These are phyloP conservation scores for Florisuga fusca DNA, from an alignment of 2,797 vertebrate species.

Conservation along the genomic window DNA sequence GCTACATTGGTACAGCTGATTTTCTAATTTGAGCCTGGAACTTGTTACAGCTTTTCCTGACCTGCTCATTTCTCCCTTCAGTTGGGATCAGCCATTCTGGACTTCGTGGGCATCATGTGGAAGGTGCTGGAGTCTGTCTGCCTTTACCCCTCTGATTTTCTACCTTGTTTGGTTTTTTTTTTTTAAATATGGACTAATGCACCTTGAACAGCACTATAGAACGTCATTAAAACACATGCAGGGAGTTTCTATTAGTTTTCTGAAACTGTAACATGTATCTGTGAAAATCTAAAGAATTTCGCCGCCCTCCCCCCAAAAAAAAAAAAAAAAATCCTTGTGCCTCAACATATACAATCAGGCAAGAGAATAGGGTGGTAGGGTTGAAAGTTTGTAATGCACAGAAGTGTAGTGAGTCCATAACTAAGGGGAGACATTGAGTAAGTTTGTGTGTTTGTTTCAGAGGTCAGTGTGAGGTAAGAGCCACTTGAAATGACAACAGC, in stretches of 20 bases:
- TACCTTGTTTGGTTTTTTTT: not conserved
- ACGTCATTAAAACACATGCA: not conserved
- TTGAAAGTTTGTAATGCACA: not conserved
- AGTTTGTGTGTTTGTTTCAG: conserved; percentile 42
- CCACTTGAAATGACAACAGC: conserved; percentile 30
- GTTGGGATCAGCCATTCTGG: not conserved
- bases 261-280: not conserved
- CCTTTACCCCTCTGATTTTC: not conserved
- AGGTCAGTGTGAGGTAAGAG: conserved; percentile 55
- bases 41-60: not conserved
- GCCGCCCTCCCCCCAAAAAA: no score
- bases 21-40: conserved; percentile 10
- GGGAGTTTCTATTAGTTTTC: not conserved
- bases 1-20: not conserved
- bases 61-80: fast-evolving
- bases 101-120: fast-evolving
- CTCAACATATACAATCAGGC: fast-evolving
- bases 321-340: no score
- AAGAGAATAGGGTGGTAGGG: not conserved
- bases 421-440: conserved; percentile 40
- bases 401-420: not conserved
- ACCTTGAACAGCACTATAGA: not conserved
- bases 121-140: not conserved
- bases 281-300: not conserved
- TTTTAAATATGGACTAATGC: not conserved